phyloP scores from a whole-genome alignment of 92 coral and sea anemone species.

The Palythoa heliodiscus region DNA sequence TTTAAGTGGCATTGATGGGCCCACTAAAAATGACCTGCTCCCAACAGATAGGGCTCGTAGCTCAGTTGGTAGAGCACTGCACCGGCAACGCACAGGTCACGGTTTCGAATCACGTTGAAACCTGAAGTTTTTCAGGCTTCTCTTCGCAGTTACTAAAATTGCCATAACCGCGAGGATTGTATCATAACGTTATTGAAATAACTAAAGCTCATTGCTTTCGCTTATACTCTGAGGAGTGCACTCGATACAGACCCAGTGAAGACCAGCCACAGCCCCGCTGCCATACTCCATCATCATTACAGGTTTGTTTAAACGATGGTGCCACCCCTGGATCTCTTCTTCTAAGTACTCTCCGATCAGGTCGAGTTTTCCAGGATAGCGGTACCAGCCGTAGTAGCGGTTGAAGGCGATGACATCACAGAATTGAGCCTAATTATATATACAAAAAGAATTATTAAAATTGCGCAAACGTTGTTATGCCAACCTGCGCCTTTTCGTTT shows the following conservation, averaged over 20 bases:
- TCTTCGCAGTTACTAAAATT: too few relatives aligned
- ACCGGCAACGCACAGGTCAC: too few relatives aligned
- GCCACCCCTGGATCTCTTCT: constrained; percentile 77
- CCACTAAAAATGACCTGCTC: too few relatives aligned
- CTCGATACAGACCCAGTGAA: constrained; percentile 67
- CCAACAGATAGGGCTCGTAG: too few relatives aligned
- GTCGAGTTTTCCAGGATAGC: constrained; percentile 72
- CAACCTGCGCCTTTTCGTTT: too few relatives aligned
- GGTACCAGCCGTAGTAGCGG: constrained; percentile 90
- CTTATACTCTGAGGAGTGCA: background rate
- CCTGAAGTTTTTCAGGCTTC: too few relatives aligned
- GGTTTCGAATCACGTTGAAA: too few relatives aligned
- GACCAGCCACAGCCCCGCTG: constrained; percentile 82
- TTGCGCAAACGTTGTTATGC: background rate
- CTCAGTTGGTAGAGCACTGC: too few relatives aligned
- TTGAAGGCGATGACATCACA: constrained; percentile 83
- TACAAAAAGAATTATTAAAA: background rate
- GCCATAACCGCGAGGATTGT: too few relatives aligned
- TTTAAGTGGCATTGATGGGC: too few relatives aligned
- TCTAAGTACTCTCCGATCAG: constrained; percentile 65
- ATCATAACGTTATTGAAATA: too few relatives aligned
- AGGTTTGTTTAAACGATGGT: constrained; percentile 68
- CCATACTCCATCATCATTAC: constrained; percentile 90
- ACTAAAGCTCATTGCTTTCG: background rate
- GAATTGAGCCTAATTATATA: constrained; percentile 60